Base-by-base conservation (phyloP, 2,888 invertebrate genomes). In the Saturnia pavonia region DNA sequence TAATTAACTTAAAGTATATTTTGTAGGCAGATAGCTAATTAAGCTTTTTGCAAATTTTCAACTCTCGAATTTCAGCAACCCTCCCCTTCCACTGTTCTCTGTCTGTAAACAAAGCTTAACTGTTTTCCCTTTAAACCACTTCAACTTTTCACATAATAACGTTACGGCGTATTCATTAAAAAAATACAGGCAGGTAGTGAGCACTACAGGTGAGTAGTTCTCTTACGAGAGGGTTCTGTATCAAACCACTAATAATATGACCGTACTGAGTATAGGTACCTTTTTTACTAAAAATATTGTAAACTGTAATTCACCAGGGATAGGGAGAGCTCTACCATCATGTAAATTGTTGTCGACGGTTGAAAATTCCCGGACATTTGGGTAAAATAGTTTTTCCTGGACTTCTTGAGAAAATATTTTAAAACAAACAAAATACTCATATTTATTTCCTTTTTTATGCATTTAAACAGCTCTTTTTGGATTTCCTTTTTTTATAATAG, bases 111-210 rank as follows among this genome's bases (percentile, higher is more conserved):
- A 60, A 60, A 27, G 57, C 57, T 60, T 60, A 60, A 27, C 25
- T 14, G 57, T 14, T 60, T 60, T 60, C 14, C 27, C 27, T 27
- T 60, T 27, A 60, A 25, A 60, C 57, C 57, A 16, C 27, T 67
- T 66, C 45, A 67, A 67, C n/a, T 71, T 68, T 67, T 43, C 57
- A 66, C 68, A 70, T 74, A 70, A 71, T 73, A 71, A 67, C 69
- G 66, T 70, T 68, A 63, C 57, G 71, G 71, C 69, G 74, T 65
- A 40, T 40, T 27, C 69, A 72, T 73, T 74, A 68, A 76, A 76
- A 74, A 70, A 60, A 60, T 12, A 60, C 14, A 27, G 25, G 25
- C 57, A 60, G 27, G 54, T 22, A n/a, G n/a, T n/a, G n/a, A n/a
- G n/a, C n/a, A n/a, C n/a, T n/a, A n/a, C n/a, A n/a, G n/a, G 54